phyloP scores from a whole-genome alignment of 2,888 invertebrate species.

The Chrysodeixis includens region DNA sequence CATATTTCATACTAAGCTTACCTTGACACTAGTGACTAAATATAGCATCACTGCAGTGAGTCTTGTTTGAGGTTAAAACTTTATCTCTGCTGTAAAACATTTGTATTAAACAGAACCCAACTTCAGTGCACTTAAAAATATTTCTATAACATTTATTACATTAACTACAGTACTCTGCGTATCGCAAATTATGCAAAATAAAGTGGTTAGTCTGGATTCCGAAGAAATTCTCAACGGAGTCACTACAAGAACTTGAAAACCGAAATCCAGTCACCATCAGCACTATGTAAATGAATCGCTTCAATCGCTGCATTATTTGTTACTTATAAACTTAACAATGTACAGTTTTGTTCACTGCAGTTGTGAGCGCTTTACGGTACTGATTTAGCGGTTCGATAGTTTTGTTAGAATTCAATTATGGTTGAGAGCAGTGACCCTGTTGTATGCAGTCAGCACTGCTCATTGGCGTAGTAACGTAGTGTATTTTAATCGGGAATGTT shows the following conservation, averaged over 20 bases:
- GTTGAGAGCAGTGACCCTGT: conserved; percentile 66
- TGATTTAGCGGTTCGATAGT: conserved; percentile 81
- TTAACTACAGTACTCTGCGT: background rate
- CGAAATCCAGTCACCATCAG: conserved; percentile 37
- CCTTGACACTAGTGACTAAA: too few relatives aligned
- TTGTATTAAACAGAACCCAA: too few relatives aligned
- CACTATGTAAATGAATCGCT: conserved; percentile 51
- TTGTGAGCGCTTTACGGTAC: conserved; percentile 68
- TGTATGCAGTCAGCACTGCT: conserved; percentile 62
- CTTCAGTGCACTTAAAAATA: too few relatives aligned
- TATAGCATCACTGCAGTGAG: too few relatives aligned
- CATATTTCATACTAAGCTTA: too few relatives aligned
- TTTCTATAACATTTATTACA: too few relatives aligned
- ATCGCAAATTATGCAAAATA: conserved; percentile 1
- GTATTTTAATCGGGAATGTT: conserved; percentile 50
- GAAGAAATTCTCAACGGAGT: conserved; percentile 11
- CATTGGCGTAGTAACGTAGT: conserved; percentile 42
- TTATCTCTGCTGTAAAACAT: too few relatives aligned
- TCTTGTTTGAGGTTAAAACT: too few relatives aligned
- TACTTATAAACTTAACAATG: conserved; percentile 64
- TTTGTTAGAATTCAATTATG: conserved; percentile 82
- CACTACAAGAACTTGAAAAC: conserved; percentile 21
- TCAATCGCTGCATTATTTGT: conserved; percentile 59
- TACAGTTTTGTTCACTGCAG: conserved; percentile 62
- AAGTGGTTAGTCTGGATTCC: conserved; percentile 35